These are phyloP conservation scores for Euspilapteryx auroguttella DNA, from an alignment of 2,888 invertebrate species.

Conservation along the genomic window DNA sequence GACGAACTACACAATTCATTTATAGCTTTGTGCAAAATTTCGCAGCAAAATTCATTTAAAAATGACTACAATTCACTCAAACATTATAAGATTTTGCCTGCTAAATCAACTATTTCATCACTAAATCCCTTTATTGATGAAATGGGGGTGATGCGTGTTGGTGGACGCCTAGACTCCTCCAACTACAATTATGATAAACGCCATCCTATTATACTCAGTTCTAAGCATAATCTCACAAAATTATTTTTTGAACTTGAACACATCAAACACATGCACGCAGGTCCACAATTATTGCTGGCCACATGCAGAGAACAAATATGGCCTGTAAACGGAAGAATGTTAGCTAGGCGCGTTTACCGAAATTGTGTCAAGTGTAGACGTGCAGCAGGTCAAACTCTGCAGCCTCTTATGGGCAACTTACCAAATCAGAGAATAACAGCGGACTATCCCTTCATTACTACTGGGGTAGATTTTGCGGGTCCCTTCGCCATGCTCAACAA, in stretches of 20 bases:
- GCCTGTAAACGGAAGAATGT: conserved; percentile 4
- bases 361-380: conserved; percentile 2
- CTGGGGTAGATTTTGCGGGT: conserved; percentile 7
- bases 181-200: conserved; percentile 5
- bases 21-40: neutral
- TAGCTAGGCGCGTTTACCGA: neutral
- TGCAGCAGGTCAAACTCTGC: neutral
- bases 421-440: neutral
- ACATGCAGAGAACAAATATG: conserved; percentile 2
- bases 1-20: conserved; percentile 1
- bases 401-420: neutral
- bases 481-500: conserved; percentile 5
- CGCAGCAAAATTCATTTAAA: conserved; percentile 7
- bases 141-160: conserved; percentile 8
- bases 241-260: neutral
- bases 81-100: conserved; percentile 4
- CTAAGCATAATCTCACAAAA: conserved; percentile 4
- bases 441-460: conserved; percentile 1
- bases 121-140: conserved; percentile 9
- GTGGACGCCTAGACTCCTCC: conserved; percentile 10
- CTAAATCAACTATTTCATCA: conserved; percentile 3
- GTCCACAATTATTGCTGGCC: conserved; percentile 2
- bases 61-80: conserved; percentile 3
- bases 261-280: neutral
- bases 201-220: conserved; percentile 3